These are phyloP conservation scores for Pterobdella sp. DNA, from an alignment of 2,888 invertebrate species.

Conservation along the genomic window DNA sequence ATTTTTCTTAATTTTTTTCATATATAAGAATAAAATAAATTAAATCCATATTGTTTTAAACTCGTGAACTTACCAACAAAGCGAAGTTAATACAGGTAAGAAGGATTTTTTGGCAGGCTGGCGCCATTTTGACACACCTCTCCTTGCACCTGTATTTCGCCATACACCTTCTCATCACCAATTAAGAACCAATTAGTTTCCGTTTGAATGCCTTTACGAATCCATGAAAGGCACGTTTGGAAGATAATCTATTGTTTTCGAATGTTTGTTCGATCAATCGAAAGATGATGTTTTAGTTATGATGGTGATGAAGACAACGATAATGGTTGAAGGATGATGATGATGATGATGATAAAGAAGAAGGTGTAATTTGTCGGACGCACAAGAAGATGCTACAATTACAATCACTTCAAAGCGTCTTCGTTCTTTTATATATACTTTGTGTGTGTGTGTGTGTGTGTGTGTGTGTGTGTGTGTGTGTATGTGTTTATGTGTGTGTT, in stretches of 20 bases:
- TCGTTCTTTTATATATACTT: too few relatives aligned
- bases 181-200: too few relatives aligned
- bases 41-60: neutral
- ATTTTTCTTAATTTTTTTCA: too few relatives aligned
- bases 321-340: neutral
- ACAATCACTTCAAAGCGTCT: too few relatives aligned
- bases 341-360: neutral
- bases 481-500: constrained; percentile 2
- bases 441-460: neutral
- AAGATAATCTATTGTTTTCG: too few relatives aligned
- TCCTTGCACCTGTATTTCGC: neutral
- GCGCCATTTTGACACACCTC: neutral
- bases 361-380: neutral
- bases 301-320: neutral
- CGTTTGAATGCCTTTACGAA: too few relatives aligned
- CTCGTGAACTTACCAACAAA: neutral
- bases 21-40: neutral
- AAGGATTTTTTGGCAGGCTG: neutral
- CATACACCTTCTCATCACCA: neutral
- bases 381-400: too few relatives aligned
- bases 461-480: constrained; percentile 16
- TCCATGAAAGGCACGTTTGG: too few relatives aligned
- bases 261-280: neutral
- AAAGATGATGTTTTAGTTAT: too few relatives aligned
- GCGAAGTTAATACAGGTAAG: neutral